These are phyloP conservation scores for Cybosia mesomella DNA, from an alignment of 2,888 invertebrate genomes.

Conservation along the genomic window DNA sequence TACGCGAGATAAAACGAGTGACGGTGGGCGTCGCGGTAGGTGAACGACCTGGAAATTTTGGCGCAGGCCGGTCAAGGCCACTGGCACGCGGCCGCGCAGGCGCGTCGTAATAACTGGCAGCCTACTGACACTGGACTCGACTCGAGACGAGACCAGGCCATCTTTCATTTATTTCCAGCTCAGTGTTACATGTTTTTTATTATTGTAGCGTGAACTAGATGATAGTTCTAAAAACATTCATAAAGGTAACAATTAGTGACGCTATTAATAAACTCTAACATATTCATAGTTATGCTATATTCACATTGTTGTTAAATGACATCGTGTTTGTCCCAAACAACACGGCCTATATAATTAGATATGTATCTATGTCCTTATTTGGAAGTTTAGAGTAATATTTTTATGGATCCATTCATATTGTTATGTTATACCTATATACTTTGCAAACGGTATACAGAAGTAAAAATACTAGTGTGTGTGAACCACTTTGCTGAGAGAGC, in stretches of 20 bases:
- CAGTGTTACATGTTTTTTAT: background rate
- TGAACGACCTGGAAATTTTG: conserved; percentile 86
- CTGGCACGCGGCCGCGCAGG: conserved; percentile 67
- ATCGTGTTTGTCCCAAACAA: conserved; percentile 9
- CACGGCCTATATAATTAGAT: background rate
- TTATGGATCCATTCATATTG: background rate
- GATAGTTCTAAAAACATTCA: background rate
- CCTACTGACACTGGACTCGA: conserved; percentile 45
- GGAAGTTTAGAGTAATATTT: background rate
- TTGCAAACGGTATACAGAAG: background rate
- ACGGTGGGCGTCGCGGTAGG: conserved; percentile 80
- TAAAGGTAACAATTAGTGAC: background rate
- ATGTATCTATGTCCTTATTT: conserved; percentile 3
- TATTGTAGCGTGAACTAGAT: background rate
- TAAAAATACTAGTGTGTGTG: background rate
- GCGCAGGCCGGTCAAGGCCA: conserved; percentile 87
- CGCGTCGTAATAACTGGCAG: conserved; percentile 62
- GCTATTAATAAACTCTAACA: background rate
- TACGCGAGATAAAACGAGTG: conserved; percentile 82
- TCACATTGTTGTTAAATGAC: conserved; percentile 11
- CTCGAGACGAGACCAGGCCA: conserved; percentile 8
- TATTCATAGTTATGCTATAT: conserved; percentile 1
- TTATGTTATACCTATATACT: background rate
- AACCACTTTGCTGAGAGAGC: background rate
- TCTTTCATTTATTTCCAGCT: conserved; percentile 11